These are phyloP conservation scores for Metallyticus violacea DNA, from an alignment of 2,888 invertebrate species.

Conservation along the genomic window DNA sequence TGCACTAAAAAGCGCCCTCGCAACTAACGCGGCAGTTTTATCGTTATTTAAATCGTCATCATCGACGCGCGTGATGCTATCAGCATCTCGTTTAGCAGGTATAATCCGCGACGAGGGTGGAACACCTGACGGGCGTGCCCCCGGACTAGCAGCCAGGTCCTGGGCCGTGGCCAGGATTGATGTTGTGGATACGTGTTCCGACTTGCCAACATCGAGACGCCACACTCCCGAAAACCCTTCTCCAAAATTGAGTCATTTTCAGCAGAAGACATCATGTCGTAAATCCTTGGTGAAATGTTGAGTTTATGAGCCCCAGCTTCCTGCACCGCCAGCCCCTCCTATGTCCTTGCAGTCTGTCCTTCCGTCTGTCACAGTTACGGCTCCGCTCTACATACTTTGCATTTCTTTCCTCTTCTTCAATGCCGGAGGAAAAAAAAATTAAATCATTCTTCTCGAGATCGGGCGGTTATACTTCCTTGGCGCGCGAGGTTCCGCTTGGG, in stretches of 20 bases:
- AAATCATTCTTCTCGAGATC: neutral
- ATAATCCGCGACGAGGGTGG: neutral
- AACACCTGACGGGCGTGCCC: neutral
- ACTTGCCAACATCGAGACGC: too few species aligned
- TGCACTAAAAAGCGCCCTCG: too few species aligned
- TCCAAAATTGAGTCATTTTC: conserved; percentile 10
- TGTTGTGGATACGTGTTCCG: neutral
- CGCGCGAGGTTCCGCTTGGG: neutral
- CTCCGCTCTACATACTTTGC: neutral
- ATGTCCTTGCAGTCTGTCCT: neutral
- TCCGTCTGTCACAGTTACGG: neutral
- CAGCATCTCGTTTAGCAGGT: neutral
- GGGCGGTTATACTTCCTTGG: neutral
- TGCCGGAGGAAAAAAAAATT: neutral
- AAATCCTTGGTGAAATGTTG: neutral
- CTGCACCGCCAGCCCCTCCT: too few species aligned
- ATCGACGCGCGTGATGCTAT: neutral
- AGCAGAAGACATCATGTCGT: conserved; percentile 10
- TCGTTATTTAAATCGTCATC: neutral
- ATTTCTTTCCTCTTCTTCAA: neutral
- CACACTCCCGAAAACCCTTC: neutral
- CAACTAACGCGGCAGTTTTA: neutral
- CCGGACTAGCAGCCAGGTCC: too few species aligned
- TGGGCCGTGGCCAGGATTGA: neutral
- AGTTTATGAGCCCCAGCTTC: neutral